A percentile compares a stretch with the other conserved stretches of the same genome.
Evolutionary conservation across 1,140 invertebrate species (phyloP).

Genomic region (Lepidurus packardi): DNA sequence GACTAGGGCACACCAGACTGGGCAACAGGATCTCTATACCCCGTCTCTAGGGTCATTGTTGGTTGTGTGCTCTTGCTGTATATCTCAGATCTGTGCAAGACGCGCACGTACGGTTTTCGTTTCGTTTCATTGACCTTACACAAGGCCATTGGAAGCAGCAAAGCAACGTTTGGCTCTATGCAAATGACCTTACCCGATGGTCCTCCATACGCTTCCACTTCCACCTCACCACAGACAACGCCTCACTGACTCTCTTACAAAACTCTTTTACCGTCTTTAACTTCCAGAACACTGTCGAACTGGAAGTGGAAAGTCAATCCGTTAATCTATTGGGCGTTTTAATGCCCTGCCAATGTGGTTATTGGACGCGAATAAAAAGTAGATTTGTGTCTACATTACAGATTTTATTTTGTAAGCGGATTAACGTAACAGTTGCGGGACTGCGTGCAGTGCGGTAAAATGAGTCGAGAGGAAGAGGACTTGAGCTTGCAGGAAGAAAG

Average conservation of each 20-base stretch:
- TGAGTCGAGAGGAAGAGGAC: background rate
- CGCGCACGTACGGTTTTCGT: background rate
- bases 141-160: background rate
- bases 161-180: constrained; percentile 7
- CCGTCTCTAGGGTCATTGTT: background rate
- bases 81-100: background rate
- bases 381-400: background rate
- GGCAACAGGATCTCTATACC: background rate
- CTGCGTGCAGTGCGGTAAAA: background rate
- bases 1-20: background rate
- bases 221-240: background rate
- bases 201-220: background rate
- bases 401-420: no score
- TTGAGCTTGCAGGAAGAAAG: background rate
- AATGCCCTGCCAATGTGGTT: background rate
- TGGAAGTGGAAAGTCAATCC: no score
- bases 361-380: background rate
- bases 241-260: background rate
- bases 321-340: no score
- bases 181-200: background rate
- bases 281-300: background rate
- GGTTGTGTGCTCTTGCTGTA: background rate
- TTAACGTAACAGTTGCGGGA: background rate
- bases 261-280: background rate
- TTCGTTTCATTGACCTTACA: constrained; percentile 9